Evolutionary conservation across 2,113 vertebrate genomes (phyloP).

Genomic region (Oncorhynchus keta): DNA sequence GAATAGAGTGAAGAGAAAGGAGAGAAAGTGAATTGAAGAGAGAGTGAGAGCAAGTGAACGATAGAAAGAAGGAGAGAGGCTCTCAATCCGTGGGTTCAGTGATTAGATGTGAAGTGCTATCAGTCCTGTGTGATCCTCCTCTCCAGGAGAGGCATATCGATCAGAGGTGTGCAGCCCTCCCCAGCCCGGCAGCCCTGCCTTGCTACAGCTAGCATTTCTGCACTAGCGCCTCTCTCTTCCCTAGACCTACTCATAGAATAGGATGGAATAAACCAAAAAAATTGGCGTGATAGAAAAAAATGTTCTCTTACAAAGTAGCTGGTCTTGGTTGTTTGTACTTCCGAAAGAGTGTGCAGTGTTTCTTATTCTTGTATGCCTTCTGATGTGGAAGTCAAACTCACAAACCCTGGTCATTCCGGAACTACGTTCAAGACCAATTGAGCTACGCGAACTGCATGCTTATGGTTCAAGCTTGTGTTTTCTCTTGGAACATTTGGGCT

Average conservation of each 20-base stretch:
- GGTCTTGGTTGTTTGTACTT: too few relatives aligned
- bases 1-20: not conserved
- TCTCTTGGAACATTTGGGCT: conserved; percentile 63
- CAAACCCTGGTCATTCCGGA: too few relatives aligned
- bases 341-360: too few relatives aligned
- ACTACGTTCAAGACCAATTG: too few relatives aligned
- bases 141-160: conserved; percentile 52
- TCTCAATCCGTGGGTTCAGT: conserved; percentile 30
- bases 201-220: not conserved
- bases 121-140: conserved; percentile 45
- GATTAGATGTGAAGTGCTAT: conserved; percentile 46
- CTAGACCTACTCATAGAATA: too few relatives aligned
- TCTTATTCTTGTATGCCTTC: too few relatives aligned
- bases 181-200: not conserved
- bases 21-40: not conserved
- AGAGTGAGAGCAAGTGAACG: conserved; percentile 1
- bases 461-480: conserved; percentile 53
- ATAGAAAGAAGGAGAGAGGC: conserved; percentile 18
- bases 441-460: conserved; percentile 56
- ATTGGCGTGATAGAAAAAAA: too few relatives aligned
- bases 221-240: conserved; percentile 10
- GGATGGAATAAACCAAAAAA: too few relatives aligned
- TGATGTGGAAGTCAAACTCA: too few relatives aligned
- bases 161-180: conserved; percentile 18
- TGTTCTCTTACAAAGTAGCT: too few relatives aligned